phyloP scores from a whole-genome alignment of 2,888 invertebrate genomes.

The Limnephilus rhombicus region DNA sequence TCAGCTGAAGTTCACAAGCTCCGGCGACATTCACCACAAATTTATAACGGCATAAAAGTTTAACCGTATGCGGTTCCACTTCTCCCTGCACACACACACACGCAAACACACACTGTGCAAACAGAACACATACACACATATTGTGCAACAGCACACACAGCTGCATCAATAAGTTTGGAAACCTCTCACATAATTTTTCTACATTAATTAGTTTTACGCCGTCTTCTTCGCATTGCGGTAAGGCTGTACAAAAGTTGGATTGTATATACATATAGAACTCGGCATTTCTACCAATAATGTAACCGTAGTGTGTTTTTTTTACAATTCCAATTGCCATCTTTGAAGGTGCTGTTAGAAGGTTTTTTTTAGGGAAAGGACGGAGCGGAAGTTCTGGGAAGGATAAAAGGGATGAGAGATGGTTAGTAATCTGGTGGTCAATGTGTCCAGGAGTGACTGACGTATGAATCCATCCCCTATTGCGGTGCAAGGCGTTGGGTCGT shows the following conservation, averaged over 20 bases:
- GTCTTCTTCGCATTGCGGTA: neutral
- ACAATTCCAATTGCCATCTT: too few relatives aligned
- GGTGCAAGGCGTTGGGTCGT: too few relatives aligned
- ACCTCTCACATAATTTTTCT: neutral
- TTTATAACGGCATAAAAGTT: constrained; percentile 35
- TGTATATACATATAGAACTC: neutral
- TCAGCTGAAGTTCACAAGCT: neutral
- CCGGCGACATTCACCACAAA: constrained; percentile 6
- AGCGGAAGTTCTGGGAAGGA: too few relatives aligned
- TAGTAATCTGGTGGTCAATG: too few relatives aligned
- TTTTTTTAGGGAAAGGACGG: too few relatives aligned
- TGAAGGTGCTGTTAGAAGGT: too few relatives aligned
- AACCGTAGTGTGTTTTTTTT: too few relatives aligned
- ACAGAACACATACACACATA: neutral
- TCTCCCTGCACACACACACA: neutral
- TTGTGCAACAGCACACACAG: neutral
- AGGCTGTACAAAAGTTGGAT: neutral
- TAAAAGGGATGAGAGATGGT: too few relatives aligned
- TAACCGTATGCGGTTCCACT: constrained; percentile 21
- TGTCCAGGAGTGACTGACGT: too few relatives aligned
- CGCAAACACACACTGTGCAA: neutral
- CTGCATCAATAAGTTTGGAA: neutral
- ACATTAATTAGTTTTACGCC: neutral
- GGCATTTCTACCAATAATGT: neutral
- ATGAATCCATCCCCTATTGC: too few relatives aligned